Percentiles rank a stretch among this genome's conserved stretches.
These are phyloP conservation scores for Argyresthia goedartella DNA, from an alignment of 2,888 invertebrate genomes.

Conservation along the genomic window DNA sequence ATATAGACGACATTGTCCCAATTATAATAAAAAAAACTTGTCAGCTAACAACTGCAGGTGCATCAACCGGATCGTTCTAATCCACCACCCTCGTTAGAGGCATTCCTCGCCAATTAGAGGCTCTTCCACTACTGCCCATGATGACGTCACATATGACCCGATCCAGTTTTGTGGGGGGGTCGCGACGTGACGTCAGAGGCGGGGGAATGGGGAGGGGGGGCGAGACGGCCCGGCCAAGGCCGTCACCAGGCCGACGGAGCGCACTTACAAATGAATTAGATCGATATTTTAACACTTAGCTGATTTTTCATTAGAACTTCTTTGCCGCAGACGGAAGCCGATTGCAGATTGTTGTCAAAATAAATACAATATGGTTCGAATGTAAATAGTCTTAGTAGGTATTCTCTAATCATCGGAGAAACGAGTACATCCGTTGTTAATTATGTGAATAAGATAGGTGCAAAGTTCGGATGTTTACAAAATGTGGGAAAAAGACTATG, in stretches of 20 bases:
- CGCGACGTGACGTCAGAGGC: constrained; percentile 41
- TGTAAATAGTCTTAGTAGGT: no score
- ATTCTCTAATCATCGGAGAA: no score
- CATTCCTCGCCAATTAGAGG: background rate
- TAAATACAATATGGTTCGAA: no score
- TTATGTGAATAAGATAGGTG: no score
- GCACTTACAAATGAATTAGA: constrained; percentile 47
- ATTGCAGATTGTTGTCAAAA: no score
- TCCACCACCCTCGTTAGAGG: background rate
- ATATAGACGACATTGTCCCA: no score
- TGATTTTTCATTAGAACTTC: background rate
- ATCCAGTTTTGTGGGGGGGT: background rate
- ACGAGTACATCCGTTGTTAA: no score
- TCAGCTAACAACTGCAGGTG: background rate
- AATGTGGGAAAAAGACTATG: no score
- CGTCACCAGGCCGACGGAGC: constrained; percentile 65
- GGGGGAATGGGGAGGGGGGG: no score
- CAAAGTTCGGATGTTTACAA: no score
- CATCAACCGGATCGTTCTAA: background rate
- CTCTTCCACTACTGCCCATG: background rate
- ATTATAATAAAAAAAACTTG: no score
- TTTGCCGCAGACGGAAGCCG: no score
- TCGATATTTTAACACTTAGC: constrained; percentile 34
- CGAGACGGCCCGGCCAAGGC: constrained; percentile 52
- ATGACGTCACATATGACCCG: constrained; percentile 2